phyloP scores from a whole-genome alignment of 2,113 vertebrate species.

The Nannospalax galili region DNA sequence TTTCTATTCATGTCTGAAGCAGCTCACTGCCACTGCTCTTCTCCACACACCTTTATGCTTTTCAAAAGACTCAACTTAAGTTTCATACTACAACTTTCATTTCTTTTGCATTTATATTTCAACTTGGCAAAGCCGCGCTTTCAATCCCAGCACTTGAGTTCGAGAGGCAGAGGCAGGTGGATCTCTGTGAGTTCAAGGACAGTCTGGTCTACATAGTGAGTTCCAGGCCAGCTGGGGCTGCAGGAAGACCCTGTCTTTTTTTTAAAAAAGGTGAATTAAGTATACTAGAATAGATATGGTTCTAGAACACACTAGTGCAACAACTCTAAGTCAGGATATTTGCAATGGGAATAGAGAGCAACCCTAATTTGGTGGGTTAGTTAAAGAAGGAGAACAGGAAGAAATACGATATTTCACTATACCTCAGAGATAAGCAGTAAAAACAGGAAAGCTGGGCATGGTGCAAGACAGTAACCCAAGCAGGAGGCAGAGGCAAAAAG shows the following conservation, averaged over 20 bases:
- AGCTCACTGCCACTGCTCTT: not conserved
- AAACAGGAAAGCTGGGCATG: not conserved
- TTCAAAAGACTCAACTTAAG: not conserved
- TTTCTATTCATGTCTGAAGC: not conserved
- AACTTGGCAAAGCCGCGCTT: no score
- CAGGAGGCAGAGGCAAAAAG: not conserved
- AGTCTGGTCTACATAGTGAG: no score
- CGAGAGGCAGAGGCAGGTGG: no score
- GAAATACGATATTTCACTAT: no score
- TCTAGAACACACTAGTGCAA: not conserved
- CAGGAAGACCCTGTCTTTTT: not conserved
- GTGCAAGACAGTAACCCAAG: not conserved
- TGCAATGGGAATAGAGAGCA: not conserved
- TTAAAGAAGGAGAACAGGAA: no score
- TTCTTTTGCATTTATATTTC: not conserved
- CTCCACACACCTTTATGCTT: not conserved
- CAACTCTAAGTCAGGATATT: not conserved
- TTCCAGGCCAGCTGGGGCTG: no score
- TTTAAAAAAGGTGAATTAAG: not conserved
- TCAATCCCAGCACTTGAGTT: not conserved
- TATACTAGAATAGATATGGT: fast-evolving
- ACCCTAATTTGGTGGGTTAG: not conserved
- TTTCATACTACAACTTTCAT: not conserved
- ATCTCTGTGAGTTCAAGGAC: no score
- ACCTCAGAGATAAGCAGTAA: not conserved